Percentiles rank a stretch among this genome's conserved stretches.
Conservation (phyloP, 2,888 invertebrate genomes). For the Pachycephus smyrnensis region DNA sequence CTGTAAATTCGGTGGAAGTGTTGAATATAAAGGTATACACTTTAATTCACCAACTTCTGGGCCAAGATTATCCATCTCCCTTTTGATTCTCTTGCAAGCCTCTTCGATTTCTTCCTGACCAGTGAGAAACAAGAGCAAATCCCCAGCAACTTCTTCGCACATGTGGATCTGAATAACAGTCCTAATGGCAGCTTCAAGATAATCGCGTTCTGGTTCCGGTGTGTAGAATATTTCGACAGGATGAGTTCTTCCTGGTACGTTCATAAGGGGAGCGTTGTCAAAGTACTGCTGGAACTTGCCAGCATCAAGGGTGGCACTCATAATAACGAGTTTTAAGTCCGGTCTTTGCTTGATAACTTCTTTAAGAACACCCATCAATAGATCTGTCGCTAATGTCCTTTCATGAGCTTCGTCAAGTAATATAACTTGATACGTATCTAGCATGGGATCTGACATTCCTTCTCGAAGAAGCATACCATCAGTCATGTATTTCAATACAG, state of each 20-base stretch:
- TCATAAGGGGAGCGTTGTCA: slow-evolving; percentile 98
- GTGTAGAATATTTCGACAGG: slow-evolving; percentile 99
- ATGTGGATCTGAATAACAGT: slow-evolving; percentile 98
- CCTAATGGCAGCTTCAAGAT: slow-evolving; percentile 97
- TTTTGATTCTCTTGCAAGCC: slow-evolving; percentile 96
- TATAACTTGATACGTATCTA: slow-evolving; percentile 95
- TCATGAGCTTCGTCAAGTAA: slow-evolving; percentile 99
- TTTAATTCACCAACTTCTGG: slow-evolving; percentile 97
- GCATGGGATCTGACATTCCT: slow-evolving; percentile 99
- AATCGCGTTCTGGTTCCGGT: slow-evolving; percentile 97
- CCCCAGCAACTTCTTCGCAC: slow-evolving; percentile 92
- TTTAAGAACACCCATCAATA: slow-evolving; percentile 98
- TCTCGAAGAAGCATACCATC: slow-evolving; percentile 99
- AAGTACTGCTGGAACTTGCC: slow-evolving; percentile 99
- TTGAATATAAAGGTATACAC: slow-evolving; percentile 98
- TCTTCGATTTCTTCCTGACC: slow-evolving; percentile 97
- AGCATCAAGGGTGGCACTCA: slow-evolving; percentile 99
- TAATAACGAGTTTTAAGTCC: slow-evolving; percentile 97
- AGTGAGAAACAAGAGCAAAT: slow-evolving; percentile 91
- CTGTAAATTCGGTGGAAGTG: slow-evolving; percentile 96
- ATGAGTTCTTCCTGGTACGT: slow-evolving; percentile 96
- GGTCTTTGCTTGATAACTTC: slow-evolving; percentile 94
- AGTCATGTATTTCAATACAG: slow-evolving; percentile 97
- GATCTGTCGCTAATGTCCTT: slow-evolving; percentile 97
- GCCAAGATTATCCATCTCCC: slow-evolving; percentile 96